Conservation (phyloP, 1,140 invertebrate genomes). For the Lucilia sericata region DNA sequence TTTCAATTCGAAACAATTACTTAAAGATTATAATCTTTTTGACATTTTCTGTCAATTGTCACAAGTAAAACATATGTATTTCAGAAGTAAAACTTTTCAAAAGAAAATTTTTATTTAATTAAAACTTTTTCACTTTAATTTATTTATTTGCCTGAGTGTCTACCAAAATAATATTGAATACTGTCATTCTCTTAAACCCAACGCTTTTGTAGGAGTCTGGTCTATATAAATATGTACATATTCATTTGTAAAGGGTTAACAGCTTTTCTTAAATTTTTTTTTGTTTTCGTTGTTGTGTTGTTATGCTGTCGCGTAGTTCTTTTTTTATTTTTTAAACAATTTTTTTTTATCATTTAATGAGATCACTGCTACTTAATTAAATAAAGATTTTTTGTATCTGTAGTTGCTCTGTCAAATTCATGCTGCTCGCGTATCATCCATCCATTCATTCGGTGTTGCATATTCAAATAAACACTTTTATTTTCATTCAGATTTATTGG, state of each 20-base stretch:
- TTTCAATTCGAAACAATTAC: background rate
- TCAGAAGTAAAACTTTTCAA: background rate
- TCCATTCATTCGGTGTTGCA: background rate
- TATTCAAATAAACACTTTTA: background rate
- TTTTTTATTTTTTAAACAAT: background rate
- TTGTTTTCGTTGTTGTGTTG: background rate
- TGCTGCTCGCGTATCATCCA: background rate
- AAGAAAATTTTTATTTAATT: background rate
- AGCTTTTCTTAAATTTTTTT: no score
- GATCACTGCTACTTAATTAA: conserved; percentile 29
- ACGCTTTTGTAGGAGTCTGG: background rate
- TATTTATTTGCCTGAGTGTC: background rate
- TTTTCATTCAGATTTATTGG: conserved; percentile 4
- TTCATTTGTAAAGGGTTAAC: background rate
- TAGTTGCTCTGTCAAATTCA: background rate
- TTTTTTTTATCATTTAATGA: conserved; percentile 24
- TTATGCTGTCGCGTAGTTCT: background rate
- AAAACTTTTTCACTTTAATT: background rate
- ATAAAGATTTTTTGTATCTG: conserved; percentile 6
- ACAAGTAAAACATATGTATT: background rate
- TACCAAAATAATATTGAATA: background rate
- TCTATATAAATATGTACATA: no score
- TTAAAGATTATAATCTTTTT: conserved; percentile 24
- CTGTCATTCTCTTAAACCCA: background rate
- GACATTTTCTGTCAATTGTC: conserved; percentile 23